Conservation (phyloP, 2,113 vertebrate species). For the Gallinago jamesoni region DNA sequence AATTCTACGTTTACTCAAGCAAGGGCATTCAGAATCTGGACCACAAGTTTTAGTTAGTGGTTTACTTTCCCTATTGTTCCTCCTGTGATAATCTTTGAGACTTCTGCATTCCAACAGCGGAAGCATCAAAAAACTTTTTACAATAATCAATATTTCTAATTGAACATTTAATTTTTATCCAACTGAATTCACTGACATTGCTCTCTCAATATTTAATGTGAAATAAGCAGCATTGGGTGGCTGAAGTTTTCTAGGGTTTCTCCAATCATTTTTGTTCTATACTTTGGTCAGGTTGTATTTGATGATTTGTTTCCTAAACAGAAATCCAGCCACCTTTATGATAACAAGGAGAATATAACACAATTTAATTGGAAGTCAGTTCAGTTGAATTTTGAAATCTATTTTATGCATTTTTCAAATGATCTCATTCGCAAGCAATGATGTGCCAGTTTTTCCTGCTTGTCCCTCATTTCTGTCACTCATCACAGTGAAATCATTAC, state of each 20-base stretch:
- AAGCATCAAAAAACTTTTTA: not conserved
- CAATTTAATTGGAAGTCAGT: constrained; percentile 50
- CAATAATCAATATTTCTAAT: not conserved
- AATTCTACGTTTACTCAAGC: not conserved
- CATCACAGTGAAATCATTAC: not conserved
- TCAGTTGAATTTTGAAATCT: constrained; percentile 35
- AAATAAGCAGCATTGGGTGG: not conserved
- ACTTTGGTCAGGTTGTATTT: not conserved
- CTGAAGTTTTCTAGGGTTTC: not conserved
- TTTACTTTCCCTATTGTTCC: not conserved
- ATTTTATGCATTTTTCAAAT: constrained; percentile 4
- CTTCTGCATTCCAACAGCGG: not conserved
- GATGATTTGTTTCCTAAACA: not conserved
- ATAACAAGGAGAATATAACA: not conserved
- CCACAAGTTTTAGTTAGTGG: not conserved
- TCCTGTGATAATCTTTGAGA: not conserved
- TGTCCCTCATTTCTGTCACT: not conserved
- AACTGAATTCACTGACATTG: not conserved
- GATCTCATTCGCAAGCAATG: constrained; percentile 21
- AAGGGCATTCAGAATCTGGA: not conserved
- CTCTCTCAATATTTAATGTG: not conserved
- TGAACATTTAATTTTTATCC: not conserved
- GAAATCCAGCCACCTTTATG: not conserved
- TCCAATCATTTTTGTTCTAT: not conserved
- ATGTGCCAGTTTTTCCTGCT: not conserved